Evolutionary conservation across 2,888 invertebrate species (phyloP).

Genomic region (Erebia ligea): DNA sequence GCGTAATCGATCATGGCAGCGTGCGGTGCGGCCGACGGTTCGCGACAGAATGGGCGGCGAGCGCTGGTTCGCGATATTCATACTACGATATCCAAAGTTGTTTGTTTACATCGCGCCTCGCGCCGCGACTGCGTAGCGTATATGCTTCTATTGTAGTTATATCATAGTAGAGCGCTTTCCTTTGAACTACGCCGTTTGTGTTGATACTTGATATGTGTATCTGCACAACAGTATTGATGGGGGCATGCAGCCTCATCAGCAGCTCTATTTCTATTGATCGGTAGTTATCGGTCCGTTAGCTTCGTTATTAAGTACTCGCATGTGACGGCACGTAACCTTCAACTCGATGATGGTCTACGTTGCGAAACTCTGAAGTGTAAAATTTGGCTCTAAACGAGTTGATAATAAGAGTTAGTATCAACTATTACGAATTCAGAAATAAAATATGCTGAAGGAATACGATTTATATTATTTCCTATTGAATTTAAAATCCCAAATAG

Average conservation of each 20-base stretch:
- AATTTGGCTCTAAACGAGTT: too few relatives aligned
- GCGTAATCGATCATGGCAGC: slow-evolving; percentile 75
- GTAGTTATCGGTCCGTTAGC: neutral
- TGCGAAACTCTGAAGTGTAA: too few relatives aligned
- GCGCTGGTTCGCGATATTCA: slow-evolving; percentile 53
- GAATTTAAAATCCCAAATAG: too few relatives aligned
- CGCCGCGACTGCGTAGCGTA: slow-evolving; percentile 36
- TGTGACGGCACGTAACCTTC: neutral
- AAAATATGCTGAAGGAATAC: too few relatives aligned
- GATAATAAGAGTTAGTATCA: too few relatives aligned
- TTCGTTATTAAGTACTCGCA: neutral
- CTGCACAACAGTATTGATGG: slow-evolving; percentile 18
- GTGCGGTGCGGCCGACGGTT: slow-evolving; percentile 62
- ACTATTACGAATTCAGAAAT: too few relatives aligned
- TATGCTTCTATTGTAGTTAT: neutral
- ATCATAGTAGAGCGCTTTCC: slow-evolving; percentile 20
- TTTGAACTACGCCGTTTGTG: slow-evolving; percentile 37
- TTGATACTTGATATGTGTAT: slow-evolving; percentile 26
- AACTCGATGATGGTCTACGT: neutral
- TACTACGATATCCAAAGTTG: slow-evolving; percentile 55
- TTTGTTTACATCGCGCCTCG: slow-evolving; percentile 59
- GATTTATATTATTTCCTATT: too few relatives aligned
- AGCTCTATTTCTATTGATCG: slow-evolving; percentile 25
- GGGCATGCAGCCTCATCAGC: slow-evolving; percentile 14
- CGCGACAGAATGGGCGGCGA: slow-evolving; percentile 52